Conservation (phyloP, 2,113 vertebrate species). For the Syngnathoides biaculeatus region DNA sequence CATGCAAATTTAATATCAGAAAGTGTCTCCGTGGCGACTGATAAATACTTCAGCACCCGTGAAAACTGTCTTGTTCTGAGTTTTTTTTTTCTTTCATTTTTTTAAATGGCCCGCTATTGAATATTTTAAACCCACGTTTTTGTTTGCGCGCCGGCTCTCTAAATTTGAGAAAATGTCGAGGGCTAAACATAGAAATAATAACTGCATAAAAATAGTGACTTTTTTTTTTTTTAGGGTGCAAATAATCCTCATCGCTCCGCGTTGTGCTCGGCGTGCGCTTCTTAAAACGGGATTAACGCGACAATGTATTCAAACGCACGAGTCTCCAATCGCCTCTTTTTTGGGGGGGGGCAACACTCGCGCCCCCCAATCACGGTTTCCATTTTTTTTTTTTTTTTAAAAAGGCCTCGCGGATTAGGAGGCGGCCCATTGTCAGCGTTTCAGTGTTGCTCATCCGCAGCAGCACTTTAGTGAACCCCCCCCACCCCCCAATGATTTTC, state of each 20-base stretch:
- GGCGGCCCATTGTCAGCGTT: neutral
- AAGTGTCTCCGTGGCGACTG: constrained; percentile 48
- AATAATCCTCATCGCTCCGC: constrained; percentile 38
- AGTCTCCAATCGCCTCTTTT: neutral
- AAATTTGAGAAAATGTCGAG: constrained; percentile 11
- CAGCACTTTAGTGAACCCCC: neutral
- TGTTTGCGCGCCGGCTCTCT: neutral
- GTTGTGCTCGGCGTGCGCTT: constrained; percentile 19
- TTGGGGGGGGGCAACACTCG: neutral
- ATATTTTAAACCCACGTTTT: constrained; percentile 19
- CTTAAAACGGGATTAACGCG: constrained; percentile 50
- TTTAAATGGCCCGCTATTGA: constrained; percentile 14
- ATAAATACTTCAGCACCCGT: constrained; percentile 61
- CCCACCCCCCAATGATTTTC: too few species aligned
- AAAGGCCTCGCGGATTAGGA: neutral
- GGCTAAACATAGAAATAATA: constrained; percentile 1
- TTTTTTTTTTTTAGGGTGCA: constrained; percentile 13
- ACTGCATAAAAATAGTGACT: constrained; percentile 15
- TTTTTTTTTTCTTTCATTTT: constrained; percentile 3
- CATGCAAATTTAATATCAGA: constrained; percentile 62
- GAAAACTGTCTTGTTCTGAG: constrained; percentile 37
- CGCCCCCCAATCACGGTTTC: neutral
- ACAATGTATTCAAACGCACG: constrained; percentile 29
- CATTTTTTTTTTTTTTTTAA: neutral
- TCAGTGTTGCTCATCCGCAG: neutral